These are phyloP conservation scores for Heptranchias perlo DNA, from an alignment of 2,113 vertebrate species.

Conservation along the genomic window DNA sequence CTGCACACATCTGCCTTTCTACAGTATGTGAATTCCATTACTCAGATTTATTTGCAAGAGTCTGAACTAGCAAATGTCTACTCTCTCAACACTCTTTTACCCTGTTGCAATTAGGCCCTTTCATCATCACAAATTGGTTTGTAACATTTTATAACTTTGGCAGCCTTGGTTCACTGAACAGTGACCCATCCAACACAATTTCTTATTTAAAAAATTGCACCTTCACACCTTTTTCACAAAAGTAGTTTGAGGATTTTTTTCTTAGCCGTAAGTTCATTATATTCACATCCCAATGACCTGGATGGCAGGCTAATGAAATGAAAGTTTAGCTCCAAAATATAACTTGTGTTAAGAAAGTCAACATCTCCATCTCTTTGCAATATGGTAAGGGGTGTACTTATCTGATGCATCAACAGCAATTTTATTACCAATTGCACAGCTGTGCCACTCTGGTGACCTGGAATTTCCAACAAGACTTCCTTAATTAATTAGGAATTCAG, in stretches of 20 bases:
- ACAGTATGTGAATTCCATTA: not conserved
- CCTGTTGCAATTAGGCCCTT: not conserved
- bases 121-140: not conserved
- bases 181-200: not conserved
- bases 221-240: not conserved
- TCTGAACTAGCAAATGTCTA: not conserved
- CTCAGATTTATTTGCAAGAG: not conserved
- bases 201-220: not conserved
- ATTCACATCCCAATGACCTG: not conserved
- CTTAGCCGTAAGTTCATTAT: not conserved
- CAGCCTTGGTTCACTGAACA: not conserved
- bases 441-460: not conserved
- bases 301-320: not conserved
- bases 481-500: not conserved
- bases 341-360: not conserved
- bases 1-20: not conserved
- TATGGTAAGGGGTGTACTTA: not conserved
- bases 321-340: not conserved
- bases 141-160: not conserved
- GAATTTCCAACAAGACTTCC: not conserved
- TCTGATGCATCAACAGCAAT: not conserved
- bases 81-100: not conserved
- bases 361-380: not conserved
- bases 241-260: not conserved
- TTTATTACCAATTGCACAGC: not conserved